A percentile compares a stretch with the other conserved stretches of the same genome.
Evolutionary conservation across 2,888 invertebrate genomes (phyloP).

Genomic region (Lasioglossum marginatum): DNA sequence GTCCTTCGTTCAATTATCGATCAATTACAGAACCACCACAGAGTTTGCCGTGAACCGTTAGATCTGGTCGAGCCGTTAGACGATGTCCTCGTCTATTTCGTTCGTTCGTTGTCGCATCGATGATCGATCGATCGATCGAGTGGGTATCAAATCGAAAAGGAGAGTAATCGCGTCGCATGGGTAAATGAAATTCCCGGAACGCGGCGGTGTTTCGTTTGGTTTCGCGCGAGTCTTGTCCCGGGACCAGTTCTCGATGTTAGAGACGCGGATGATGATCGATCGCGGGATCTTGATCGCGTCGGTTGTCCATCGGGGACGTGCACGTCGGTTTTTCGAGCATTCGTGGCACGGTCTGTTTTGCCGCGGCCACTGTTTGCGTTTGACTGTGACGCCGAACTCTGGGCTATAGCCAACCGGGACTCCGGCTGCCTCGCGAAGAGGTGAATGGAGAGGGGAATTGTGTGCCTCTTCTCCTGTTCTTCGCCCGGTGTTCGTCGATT

Average conservation of each 20-base stretch:
- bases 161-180: background rate
- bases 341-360: conserved; percentile 55
- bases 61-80: background rate
- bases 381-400: conserved; percentile 73
- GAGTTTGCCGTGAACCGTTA: background rate
- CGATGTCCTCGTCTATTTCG: conserved; percentile 18
- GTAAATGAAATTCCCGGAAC: background rate
- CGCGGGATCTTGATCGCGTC: conserved; percentile 18
- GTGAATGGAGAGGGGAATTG: conserved; percentile 72
- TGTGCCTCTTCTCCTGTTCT: conserved; percentile 63
- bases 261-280: background rate
- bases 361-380: conserved; percentile 73
- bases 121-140: background rate
- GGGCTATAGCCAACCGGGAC: conserved; percentile 65
- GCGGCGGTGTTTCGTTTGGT: background rate
- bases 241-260: background rate
- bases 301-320: background rate
- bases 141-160: background rate
- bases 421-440: conserved; percentile 56
- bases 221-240: background rate
- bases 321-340: conserved; percentile 63
- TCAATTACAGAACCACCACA: conserved; percentile 11
- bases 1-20: background rate
- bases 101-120: conserved; percentile 40
- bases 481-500: conserved; percentile 50